Conservation (phyloP, 2,113 vertebrate genomes). For the Tupaia chinensis region DNA sequence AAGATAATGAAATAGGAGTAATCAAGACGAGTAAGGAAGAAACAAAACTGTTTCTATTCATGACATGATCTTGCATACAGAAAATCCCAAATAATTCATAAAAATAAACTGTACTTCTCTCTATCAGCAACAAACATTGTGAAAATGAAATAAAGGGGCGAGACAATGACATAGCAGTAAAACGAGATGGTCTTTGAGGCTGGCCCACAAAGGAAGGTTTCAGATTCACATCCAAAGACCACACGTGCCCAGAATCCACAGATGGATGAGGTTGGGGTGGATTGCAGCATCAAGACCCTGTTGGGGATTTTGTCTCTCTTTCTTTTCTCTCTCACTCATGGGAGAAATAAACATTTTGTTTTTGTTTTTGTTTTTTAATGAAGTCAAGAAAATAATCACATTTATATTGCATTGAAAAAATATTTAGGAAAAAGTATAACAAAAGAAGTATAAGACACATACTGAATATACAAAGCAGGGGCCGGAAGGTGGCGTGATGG, state of each 20-base stretch:
- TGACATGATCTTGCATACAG: neutral
- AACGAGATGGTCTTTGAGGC: no score
- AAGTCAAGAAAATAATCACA: neutral
- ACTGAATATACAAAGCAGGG: neutral
- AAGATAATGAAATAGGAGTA: constrained; percentile 4
- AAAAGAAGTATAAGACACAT: neutral
- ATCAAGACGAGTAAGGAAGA: neutral
- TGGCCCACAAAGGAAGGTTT: no score
- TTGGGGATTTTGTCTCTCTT: no score
- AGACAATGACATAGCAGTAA: no score
- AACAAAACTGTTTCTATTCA: neutral
- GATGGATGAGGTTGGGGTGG: no score
- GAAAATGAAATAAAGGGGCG: neutral
- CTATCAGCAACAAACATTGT: neutral
- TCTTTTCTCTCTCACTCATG: no score
- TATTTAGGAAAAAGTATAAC: neutral
- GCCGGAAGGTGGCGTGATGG: no score
- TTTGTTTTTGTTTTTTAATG: neutral
- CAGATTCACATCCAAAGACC: no score
- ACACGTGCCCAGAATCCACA: no score
- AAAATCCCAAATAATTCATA: neutral
- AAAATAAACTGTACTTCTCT: neutral
- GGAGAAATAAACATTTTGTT: no score
- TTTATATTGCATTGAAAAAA: neutral
- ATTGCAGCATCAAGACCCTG: no score